Conservation (phyloP, 2,797 vertebrate genomes). For the Platalea minor region DNA sequence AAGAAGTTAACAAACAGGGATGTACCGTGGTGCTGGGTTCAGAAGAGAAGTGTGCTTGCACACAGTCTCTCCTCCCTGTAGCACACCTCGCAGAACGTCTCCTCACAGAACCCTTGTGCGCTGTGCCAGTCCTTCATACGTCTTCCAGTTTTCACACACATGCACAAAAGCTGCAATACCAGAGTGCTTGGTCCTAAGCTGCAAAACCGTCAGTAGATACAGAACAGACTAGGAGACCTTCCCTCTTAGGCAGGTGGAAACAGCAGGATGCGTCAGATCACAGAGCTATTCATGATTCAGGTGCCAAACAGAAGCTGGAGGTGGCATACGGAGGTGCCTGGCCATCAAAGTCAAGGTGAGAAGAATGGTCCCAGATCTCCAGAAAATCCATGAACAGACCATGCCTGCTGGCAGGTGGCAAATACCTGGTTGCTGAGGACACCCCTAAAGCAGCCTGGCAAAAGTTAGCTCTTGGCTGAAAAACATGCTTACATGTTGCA, state of each 20-base stretch:
- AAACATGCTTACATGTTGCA: background rate
- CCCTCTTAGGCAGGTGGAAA: background rate
- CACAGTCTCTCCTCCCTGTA: background rate
- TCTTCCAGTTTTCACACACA: background rate
- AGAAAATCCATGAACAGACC: background rate
- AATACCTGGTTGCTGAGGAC: background rate
- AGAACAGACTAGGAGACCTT: background rate
- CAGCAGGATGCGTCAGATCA: background rate
- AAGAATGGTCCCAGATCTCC: background rate
- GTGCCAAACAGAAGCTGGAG: background rate
- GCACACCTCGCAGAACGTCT: background rate
- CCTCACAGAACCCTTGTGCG: background rate
- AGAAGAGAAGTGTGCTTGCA: background rate
- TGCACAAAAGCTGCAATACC: background rate
- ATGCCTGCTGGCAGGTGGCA: background rate
- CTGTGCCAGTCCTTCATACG: background rate
- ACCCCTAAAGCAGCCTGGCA: background rate
- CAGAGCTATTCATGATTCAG: background rate
- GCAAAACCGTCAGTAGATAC: background rate
- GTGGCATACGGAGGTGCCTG: background rate
- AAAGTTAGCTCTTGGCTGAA: background rate
- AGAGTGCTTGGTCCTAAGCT: background rate
- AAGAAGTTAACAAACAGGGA: background rate
- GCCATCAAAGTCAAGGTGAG: background rate
- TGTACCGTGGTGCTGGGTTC: background rate